Percentiles rank a stretch among this genome's conserved stretches.
Evolutionary conservation across 2,888 invertebrate genomes (phyloP).

Genomic region (Tholera decimalis): DNA sequence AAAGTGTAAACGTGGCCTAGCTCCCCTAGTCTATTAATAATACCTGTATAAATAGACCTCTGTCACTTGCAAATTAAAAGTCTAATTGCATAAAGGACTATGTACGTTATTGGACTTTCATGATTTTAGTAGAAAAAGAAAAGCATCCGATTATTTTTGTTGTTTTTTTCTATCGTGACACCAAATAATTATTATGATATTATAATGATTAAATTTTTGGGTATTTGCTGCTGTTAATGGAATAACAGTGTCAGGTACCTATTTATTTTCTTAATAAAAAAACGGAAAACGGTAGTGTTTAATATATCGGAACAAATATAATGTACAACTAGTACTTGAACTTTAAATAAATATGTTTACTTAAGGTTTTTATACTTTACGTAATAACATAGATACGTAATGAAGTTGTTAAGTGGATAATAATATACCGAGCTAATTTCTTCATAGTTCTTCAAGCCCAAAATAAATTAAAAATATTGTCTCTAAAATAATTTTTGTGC

Average conservation of each 20-base stretch:
- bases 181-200: neutral
- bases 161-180: neutral
- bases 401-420: neutral
- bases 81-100: neutral
- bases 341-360: conserved; percentile 3
- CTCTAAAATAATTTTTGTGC: neutral
- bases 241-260: neutral
- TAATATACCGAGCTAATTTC: conserved; percentile 9
- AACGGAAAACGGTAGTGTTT: conserved; percentile 1
- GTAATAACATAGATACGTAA: neutral
- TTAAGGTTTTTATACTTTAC: conserved; percentile 27
- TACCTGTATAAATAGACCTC: too few relatives aligned
- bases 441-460: neutral
- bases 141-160: neutral
- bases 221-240: neutral
- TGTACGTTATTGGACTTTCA: too few relatives aligned
- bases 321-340: neutral
- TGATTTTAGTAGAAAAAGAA: neutral
- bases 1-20: too few relatives aligned
- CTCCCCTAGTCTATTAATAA: too few relatives aligned
- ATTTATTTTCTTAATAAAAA: neutral
- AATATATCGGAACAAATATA: neutral
- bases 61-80: too few relatives aligned
- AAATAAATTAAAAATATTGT: conserved; percentile 1
- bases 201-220: too few relatives aligned